Evolutionary conservation across 2,797 vertebrate genomes (phyloP), one percentile per base, ranked within the genome.

Genomic region (Nannoperca obscura): DNA sequence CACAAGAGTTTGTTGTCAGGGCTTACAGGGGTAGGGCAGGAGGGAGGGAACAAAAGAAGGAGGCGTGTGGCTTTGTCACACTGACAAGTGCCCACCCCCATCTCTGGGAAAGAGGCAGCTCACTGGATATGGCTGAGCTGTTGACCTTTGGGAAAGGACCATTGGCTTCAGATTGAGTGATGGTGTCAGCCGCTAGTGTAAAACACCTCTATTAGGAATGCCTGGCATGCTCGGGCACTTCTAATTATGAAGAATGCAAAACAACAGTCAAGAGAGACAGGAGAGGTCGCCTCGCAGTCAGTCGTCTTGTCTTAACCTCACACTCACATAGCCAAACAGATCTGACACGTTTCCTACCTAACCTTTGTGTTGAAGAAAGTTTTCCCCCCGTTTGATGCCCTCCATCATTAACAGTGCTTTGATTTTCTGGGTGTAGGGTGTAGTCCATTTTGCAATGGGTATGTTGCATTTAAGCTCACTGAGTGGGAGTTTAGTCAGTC

Each of bases 211-310:
- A 91, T 94, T 95, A 91, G 84, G 82, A 89, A 90, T 91, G 86
- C 84, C 82, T 80, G 70, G 82, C 89, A 93, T 93, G 92, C 93
- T 90, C 77, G 78, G 79, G 82, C 60, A 78, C 91, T 90, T 91
- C 83, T 94, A 91, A 94, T 94, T 90, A 93, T 84, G 74, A 94
- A 92, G 92, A 93, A 95, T 95, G 89, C 91, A 94, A 94, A 95
- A 95, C 93, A 95, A 92, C 77, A 81, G 87, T 86, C 77, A 80
- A 80, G 87, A 82, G 85, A 88, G 82, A 86, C 71, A 70, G 80
- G 69, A 52, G 80, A 82, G 82, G 78, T 86, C 68, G 80, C 49
- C 81, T 84, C 19, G 24, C 76, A 83, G 85, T 81, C 89, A 83
- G 77, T 66, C 65, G 2, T 67, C 76, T 60, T 61, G 55, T 54